Base-by-base conservation (phyloP, 2,797 vertebrate genomes). In the Cyclopterus lumpus region DNA sequence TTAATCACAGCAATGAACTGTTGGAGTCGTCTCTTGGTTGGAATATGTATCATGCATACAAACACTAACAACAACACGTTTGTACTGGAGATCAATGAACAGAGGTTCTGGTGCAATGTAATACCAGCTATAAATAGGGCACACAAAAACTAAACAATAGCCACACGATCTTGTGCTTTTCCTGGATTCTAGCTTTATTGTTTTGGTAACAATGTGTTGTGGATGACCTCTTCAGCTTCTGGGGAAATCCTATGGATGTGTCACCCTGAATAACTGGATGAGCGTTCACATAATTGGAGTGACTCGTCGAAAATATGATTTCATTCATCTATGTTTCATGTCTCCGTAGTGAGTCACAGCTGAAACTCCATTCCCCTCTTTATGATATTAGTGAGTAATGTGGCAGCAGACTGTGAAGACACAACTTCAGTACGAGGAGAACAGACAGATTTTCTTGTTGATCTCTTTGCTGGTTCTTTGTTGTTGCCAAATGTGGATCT, bases 261-360 rank as follows among this genome's bases (percentile, higher is more conserved):
- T 92, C 86, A 90, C 74, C n/a, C 26, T 63, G 34, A 69, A 74
- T 79, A 76, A 81, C 24, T 62, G 30, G 66, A 61, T 79, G 76
- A 79, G 38, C n/a, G 2, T 59, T 75, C 65, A 73, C 60, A 79
- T 81, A 71, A 89, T 22, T 70, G 42, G 30, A 54, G 24, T 82
- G 85, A 90, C 73, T 87, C 51, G 12, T 73, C 32, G 3, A 87
- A 90, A 86, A 84, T 90, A 91, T 91, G 86, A 93, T 91, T 92
- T 88, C 66, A 86, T 86, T 74, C 82, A 77, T 71, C 46, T n/a
- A 48, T 67, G 53, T 70, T 79, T 83, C 36, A 73, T 83, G 76
- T 76, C 82, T 65, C 63, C 53, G 40, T 6, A 46, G 51, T 87
- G 89, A 93, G 71, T 92, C 88, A 91, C 62, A 64, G 36, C 80